Percentiles rank a stretch among this genome's conserved stretches.
phyloP scores from a whole-genome alignment of 2,888 invertebrate genomes.

The Halocaridina rubra region DNA sequence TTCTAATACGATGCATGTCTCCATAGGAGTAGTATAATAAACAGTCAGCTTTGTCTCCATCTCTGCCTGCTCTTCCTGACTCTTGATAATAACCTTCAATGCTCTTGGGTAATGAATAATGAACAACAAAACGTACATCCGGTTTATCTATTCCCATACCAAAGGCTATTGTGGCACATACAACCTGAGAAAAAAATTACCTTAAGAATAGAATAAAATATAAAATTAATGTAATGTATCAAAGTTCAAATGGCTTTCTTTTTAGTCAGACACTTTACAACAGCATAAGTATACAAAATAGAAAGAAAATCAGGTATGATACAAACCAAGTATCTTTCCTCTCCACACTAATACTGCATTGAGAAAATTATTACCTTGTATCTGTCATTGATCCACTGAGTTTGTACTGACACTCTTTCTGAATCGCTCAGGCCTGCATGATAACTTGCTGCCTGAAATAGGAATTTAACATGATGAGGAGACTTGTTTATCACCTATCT shows the following conservation, averaged over 20 bases:
- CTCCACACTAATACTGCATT: not conserved
- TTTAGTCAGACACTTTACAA: no score
- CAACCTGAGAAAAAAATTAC: conserved; percentile 75
- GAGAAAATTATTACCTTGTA: conserved; percentile 66
- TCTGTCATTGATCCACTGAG: conserved; percentile 86
- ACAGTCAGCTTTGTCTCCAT: conserved; percentile 87
- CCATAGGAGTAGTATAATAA: conserved; percentile 88
- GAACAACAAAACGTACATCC: conserved; percentile 89
- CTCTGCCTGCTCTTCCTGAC: conserved; percentile 95
- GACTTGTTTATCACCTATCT: no score
- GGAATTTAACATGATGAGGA: no score
- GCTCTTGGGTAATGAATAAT: conserved; percentile 92
- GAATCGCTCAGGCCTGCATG: conserved; percentile 88
- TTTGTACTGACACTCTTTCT: conserved; percentile 79
- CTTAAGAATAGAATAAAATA: no score
- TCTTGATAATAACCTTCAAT: conserved; percentile 98
- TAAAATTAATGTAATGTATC: no score
- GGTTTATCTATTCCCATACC: conserved; percentile 99
- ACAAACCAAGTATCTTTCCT: no score
- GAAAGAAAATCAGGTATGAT: no score
- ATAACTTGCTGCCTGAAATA: conserved; percentile 82
- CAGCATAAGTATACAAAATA: no score
- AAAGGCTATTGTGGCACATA: conserved; percentile 98
- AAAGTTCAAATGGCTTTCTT: no score
- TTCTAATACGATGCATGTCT: conserved; percentile 80